Percentiles rank a stretch among this genome's conserved stretches.
These are phyloP conservation scores for Numida meleagris DNA, from an alignment of 2,113 vertebrate genomes.

Conservation along the genomic window DNA sequence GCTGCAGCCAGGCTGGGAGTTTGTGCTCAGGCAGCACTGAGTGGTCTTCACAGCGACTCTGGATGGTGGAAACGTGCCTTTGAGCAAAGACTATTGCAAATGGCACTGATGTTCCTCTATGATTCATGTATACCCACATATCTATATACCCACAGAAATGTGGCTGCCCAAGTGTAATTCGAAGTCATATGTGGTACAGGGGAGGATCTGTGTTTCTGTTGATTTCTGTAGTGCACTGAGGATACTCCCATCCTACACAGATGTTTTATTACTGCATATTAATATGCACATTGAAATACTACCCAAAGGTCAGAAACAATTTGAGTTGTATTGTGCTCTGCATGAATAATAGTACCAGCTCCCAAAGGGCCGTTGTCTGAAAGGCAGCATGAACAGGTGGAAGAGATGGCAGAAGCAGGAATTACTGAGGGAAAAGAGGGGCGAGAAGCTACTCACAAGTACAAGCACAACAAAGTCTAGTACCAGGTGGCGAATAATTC, in stretches of 20 bases:
- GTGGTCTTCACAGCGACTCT: neutral
- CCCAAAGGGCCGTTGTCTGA: neutral
- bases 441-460: neutral
- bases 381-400: rapidly evolving
- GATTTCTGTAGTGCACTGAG: neutral
- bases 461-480: neutral
- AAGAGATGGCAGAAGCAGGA: neutral
- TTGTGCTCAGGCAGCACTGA: neutral
- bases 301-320: neutral
- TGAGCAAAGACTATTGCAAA: neutral
- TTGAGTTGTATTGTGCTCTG: neutral
- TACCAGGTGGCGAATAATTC: neutral
- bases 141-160: rapidly evolving
- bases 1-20: neutral
- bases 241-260: neutral
- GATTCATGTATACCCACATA: neutral
- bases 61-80: neutral
- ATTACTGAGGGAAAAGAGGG: neutral
- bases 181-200: neutral
- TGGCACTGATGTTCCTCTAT: neutral
- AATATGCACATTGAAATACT: neutral
- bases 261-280: neutral
- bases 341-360: neutral
- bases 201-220: neutral
- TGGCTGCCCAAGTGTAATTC: neutral